phyloP scores from a whole-genome alignment of 2,113 vertebrate species.

The Delphinus delphis region DNA sequence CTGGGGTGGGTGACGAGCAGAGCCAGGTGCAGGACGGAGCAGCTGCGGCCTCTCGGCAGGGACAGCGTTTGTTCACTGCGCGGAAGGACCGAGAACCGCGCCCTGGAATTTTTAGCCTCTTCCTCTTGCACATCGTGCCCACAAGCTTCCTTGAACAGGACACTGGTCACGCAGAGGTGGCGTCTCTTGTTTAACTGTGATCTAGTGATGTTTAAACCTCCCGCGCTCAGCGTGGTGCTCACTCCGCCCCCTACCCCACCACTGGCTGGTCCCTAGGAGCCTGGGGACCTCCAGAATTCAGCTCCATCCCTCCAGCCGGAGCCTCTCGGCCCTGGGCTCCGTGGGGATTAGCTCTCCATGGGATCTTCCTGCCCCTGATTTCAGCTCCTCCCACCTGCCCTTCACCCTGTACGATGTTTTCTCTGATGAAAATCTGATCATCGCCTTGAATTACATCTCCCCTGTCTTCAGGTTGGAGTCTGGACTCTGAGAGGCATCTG shows the following conservation, averaged over 20 bases:
- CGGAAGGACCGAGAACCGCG: background rate
- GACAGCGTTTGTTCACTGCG: background rate
- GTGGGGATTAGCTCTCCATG: rapidly evolving
- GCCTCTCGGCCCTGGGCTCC: background rate
- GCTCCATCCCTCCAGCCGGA: rapidly evolving
- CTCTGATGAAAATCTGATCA: background rate
- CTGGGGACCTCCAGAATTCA: background rate
- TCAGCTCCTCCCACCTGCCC: background rate
- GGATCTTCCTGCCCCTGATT: background rate
- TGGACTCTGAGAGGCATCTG: background rate
- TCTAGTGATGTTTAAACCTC: background rate
- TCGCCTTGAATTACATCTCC: background rate
- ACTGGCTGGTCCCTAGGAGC: background rate
- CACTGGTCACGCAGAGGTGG: background rate
- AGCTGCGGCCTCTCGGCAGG: background rate
- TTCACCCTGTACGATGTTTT: background rate
- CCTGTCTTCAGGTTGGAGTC: background rate
- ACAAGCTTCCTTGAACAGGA: background rate
- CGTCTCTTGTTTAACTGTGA: background rate
- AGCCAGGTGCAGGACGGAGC: slow-evolving; percentile 50
- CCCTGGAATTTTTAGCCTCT: background rate
- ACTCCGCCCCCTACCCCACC: rapidly evolving
- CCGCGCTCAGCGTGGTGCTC: background rate
- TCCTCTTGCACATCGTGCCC: background rate
- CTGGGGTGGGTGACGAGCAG: slow-evolving; percentile 30